Conservation (phyloP, 2,797 vertebrate genomes). For the Sitta carolinensis region DNA sequence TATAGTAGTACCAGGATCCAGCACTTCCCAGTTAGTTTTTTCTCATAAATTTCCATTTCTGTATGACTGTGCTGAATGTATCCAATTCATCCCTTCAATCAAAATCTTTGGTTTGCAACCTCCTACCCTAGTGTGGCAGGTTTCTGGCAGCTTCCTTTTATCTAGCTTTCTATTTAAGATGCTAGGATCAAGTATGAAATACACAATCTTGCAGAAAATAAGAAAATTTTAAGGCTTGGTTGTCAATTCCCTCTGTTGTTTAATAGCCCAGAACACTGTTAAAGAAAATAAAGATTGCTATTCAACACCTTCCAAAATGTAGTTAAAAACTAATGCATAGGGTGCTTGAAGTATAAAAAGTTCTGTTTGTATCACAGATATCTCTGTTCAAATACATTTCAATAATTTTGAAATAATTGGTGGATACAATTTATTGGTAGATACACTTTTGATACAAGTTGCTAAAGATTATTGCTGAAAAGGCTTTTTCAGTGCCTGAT, state of each 20-base stretch:
- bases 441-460: background rate
- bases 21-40: background rate
- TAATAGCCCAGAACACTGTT: background rate
- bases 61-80: accelerated
- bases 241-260: background rate
- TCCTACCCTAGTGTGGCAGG: background rate
- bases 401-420: background rate
- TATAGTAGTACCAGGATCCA: background rate
- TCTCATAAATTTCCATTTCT: background rate
- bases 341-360: background rate
- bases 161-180: background rate
- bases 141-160: background rate
- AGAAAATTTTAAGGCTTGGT: background rate
- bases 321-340: background rate
- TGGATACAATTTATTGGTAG: background rate
- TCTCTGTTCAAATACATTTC: background rate
- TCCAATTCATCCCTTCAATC: background rate
- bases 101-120: background rate
- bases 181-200: background rate
- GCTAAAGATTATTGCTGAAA: background rate
- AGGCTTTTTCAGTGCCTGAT: background rate
- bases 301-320: background rate
- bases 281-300: background rate
- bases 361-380: background rate
- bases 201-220: background rate